A percentile compares a stretch with the other conserved stretches of the same genome.
Evolutionary conservation across 2,113 vertebrate genomes (phyloP).

Genomic region (Colaptes auratus): DNA sequence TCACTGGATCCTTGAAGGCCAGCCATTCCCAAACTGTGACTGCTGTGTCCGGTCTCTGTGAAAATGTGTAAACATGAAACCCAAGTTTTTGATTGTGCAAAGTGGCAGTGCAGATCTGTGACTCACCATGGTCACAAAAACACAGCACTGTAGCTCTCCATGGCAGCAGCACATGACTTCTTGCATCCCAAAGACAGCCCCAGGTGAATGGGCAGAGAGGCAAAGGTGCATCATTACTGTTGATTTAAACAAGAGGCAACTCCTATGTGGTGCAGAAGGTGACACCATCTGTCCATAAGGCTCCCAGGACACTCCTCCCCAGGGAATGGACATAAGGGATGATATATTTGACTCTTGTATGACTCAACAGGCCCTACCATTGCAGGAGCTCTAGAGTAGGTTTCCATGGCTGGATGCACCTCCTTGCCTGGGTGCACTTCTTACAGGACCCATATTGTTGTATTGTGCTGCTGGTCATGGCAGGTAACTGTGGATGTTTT

Average conservation of each 20-base stretch:
- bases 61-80: background rate
- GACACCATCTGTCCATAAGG: background rate
- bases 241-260: background rate
- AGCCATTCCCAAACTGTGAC: background rate
- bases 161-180: background rate
- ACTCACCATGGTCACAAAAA: background rate
- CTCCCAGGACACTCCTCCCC: background rate
- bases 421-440: background rate
- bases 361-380: fast-evolving
- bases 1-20: background rate
- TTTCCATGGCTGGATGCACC: background rate
- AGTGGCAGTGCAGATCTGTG: fast-evolving
- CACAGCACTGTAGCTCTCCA: fast-evolving
- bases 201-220: fast-evolving
- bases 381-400: background rate
- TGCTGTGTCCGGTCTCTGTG: background rate
- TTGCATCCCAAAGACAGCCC: background rate
- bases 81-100: background rate
- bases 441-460: background rate
- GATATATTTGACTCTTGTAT: background rate
- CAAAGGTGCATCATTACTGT: background rate
- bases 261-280: background rate
- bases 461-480: background rate
- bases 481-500: background rate
- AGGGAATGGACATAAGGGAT: background rate